A percentile compares a stretch with the other conserved stretches of the same genome.
phyloP scores from a whole-genome alignment of 2,888 invertebrate species.

The Cantharis nigra region DNA sequence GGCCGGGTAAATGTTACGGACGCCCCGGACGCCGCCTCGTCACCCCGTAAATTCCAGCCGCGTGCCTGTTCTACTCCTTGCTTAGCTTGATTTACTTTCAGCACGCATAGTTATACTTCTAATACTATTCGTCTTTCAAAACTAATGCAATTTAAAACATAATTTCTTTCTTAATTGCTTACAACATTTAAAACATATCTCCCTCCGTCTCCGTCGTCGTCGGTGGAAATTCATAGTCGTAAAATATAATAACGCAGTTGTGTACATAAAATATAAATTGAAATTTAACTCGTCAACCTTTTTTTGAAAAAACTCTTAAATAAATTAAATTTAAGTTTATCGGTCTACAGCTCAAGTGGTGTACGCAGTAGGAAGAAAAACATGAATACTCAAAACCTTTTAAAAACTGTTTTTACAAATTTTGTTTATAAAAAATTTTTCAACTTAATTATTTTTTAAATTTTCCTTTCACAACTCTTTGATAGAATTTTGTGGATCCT shows the following conservation, averaged over 20 bases:
- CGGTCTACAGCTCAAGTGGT: background rate
- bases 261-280: background rate
- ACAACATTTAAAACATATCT: background rate
- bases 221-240: background rate
- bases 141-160: slow-evolving; percentile 8
- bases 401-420: background rate
- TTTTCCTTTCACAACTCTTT: background rate
- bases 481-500: background rate
- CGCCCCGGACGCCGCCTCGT: slow-evolving; percentile 31
- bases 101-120: slow-evolving; percentile 35
- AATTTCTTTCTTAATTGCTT: slow-evolving; percentile 1
- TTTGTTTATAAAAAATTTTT: background rate
- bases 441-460: background rate
- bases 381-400: background rate
- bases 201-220: background rate
- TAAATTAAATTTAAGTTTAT: background rate
- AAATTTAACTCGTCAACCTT: background rate
- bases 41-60: slow-evolving; percentile 34
- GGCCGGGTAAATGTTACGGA: slow-evolving; percentile 33
- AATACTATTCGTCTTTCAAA: slow-evolving; percentile 20
- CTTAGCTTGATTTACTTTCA: slow-evolving; percentile 41
- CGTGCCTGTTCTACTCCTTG: slow-evolving; percentile 22
- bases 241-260: background rate
- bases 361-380: background rate
- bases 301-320: background rate